phyloP scores from a whole-genome alignment of 2,888 invertebrate genomes.

The Bombylius discolor region DNA sequence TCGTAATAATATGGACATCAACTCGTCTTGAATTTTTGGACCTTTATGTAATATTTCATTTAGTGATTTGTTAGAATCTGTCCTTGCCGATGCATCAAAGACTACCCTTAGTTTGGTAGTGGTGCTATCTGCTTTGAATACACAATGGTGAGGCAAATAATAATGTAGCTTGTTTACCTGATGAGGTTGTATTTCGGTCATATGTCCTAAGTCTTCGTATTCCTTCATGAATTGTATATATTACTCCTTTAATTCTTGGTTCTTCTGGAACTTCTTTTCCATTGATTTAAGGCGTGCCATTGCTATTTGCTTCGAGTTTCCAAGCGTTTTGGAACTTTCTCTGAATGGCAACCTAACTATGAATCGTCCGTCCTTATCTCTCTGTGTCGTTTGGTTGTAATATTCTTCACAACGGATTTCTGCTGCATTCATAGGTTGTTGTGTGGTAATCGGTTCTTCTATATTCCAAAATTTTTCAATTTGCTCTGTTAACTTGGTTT shows the following conservation, averaged over 20 bases:
- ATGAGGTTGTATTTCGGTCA: not conserved
- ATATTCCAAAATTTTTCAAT: not conserved
- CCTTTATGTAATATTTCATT: constrained; percentile 2
- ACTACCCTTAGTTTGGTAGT: not conserved
- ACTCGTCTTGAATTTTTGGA: constrained; percentile 2
- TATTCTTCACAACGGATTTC: not conserved
- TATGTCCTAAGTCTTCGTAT: not conserved
- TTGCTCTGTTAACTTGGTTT: not conserved
- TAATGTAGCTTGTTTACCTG: not conserved
- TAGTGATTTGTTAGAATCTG: not conserved
- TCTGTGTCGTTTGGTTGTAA: not conserved
- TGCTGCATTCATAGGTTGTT: not conserved
- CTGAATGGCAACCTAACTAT: not conserved
- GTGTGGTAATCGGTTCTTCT: not conserved
- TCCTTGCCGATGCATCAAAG: no score
- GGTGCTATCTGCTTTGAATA: not conserved
- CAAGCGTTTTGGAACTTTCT: not conserved
- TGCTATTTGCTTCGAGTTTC: not conserved
- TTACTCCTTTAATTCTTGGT: not conserved
- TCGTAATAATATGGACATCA: not conserved
- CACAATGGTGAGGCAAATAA: not conserved
- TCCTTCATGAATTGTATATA: not conserved
- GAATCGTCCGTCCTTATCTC: not conserved
- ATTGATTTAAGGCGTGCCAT: not conserved
- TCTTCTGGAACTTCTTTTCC: not conserved